Evolutionary conservation across 1,140 invertebrate genomes (phyloP), one percentile per base, ranked within the genome.

Genomic region (Ceratoteleas bidentatus): DNA sequence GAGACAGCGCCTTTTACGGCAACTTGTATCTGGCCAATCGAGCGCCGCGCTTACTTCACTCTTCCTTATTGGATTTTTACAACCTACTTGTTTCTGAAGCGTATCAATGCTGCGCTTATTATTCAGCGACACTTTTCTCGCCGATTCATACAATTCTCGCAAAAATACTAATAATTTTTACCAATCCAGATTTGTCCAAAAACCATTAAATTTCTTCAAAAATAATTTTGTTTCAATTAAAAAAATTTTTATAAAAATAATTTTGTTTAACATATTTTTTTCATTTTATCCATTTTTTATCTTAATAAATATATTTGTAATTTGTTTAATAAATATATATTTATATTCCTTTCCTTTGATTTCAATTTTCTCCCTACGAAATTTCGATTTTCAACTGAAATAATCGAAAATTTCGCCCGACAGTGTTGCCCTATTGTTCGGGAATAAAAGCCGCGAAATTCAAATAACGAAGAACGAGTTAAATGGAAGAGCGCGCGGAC

Each of bases 1-100:
- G 65, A 87, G 87, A 82, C 86, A 88, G 69, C 81, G 78, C 76
- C 88, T 90, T 87, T 85, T 89, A 90, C 14, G 87, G 88, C 36
- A 87, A 61, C 82, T 85, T 85, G 86, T 80, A 81, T 64, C 72
- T 60, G 47, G 49, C 80, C 83, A 87, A 86, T 77, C 43, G 72
- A 68, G 77, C n/a, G 36, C 47, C n/a, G 54, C 14, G 13, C 36
- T 82, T 77, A 58, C 69, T 69, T 77, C 68, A 77, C 62, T 77
- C 73, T 82, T 82, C 79, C 73, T 82, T 81, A 76, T 76, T 81
- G 7, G 72, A 76, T 76, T 81, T 75, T 82, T 76, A 73, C 73
- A 82, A 77, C 66, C 68, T 76, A 77, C 73, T 82, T 77, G 68
- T 73, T 70, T 61, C 47, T 49, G 40, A 75, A 58, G 61, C 53